Conservation (phyloP, 2,113 vertebrate species). For the Rhynchomys soricoides region DNA sequence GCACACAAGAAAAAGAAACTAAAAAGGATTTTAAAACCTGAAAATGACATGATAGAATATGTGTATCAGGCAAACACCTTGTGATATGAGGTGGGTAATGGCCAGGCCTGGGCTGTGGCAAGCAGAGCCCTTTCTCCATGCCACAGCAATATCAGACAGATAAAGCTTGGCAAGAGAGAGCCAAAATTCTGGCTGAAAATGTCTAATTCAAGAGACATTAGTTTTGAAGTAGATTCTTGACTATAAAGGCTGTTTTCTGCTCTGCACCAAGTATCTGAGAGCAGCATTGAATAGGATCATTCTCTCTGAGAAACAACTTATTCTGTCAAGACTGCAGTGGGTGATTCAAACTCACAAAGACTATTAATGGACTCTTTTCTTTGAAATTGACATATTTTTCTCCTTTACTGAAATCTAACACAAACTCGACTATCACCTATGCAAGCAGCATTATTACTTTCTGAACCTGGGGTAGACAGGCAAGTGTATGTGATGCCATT, state of each 20-base stretch:
- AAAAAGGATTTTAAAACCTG: background rate
- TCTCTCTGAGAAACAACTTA: constrained; percentile 27
- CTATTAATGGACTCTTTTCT: background rate
- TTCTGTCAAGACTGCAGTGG: background rate
- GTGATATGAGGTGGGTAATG: background rate
- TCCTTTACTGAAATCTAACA: constrained; percentile 26
- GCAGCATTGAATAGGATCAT: constrained; percentile 30
- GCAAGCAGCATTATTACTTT: background rate
- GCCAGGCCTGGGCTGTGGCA: background rate
- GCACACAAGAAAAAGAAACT: background rate
- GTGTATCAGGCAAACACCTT: background rate
- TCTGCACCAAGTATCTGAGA: constrained; percentile 35
- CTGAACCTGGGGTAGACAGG: background rate
- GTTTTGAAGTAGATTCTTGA: constrained; percentile 44
- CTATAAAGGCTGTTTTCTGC: constrained; percentile 44
- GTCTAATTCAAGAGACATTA: constrained; percentile 41
- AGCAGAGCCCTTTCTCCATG: background rate
- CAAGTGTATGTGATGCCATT: background rate
- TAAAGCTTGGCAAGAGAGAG: constrained; percentile 4
- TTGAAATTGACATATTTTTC: background rate
- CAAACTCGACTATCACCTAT: background rate
- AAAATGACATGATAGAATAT: background rate
- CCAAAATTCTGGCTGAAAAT: background rate
- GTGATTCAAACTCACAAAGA: background rate
- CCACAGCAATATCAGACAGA: background rate